Evolutionary conservation across 2,113 vertebrate genomes (phyloP).

Genomic region (Dolichotis patagonum): DNA sequence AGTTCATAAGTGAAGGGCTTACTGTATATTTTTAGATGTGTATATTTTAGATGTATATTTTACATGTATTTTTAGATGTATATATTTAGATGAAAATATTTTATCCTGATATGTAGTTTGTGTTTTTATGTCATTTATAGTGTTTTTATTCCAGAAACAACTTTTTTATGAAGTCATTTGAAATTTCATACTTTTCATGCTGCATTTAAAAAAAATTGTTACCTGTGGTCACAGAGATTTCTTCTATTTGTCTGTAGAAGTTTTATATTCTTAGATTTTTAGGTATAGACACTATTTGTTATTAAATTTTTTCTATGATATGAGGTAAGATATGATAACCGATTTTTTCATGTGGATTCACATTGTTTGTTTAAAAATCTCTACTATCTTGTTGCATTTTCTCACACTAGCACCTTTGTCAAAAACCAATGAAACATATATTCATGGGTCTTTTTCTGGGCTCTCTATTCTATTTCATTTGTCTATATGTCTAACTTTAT

Average conservation of each 20-base stretch:
- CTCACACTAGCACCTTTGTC: background rate
- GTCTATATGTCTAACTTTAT: background rate
- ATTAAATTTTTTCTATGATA: slow-evolving; percentile 24
- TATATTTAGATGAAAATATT: slow-evolving; percentile 32
- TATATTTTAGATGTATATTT: no score
- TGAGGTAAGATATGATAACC: background rate
- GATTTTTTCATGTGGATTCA: background rate
- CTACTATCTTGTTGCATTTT: slow-evolving; percentile 10
- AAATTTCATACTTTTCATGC: background rate
- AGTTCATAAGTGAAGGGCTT: no score
- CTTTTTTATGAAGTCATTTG: background rate
- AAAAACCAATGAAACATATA: background rate
- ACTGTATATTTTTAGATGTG: background rate
- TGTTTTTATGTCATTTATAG: slow-evolving; percentile 1
- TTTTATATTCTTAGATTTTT: slow-evolving; percentile 45
- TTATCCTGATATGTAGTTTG: background rate
- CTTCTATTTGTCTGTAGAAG: background rate
- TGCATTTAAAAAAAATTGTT: background rate
- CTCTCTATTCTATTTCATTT: background rate
- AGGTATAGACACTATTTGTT: background rate
- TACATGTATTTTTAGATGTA: background rate
- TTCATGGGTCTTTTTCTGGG: background rate
- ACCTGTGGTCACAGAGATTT: background rate
- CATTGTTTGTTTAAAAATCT: background rate
- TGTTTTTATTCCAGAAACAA: background rate